phyloP scores from a whole-genome alignment of 1,140 invertebrate genomes.

The Telenomus remus region DNA sequence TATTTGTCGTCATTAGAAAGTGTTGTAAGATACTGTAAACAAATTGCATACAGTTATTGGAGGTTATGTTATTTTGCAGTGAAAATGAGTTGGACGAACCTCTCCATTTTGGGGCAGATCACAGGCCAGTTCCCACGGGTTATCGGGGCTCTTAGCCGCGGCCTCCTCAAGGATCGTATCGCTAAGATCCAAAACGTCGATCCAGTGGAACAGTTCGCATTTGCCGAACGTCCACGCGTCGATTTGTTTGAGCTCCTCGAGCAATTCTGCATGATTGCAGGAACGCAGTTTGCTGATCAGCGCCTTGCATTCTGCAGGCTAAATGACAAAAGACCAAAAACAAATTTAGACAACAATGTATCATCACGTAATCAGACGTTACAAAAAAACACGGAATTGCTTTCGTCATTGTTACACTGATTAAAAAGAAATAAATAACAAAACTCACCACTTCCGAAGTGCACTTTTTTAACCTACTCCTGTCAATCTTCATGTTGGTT shows the following conservation, averaged over 20 bases:
- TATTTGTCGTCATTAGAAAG: conserved; percentile 7
- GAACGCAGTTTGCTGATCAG: conserved; percentile 86
- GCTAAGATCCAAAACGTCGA: conserved; percentile 89
- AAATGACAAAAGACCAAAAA: conserved; percentile 11
- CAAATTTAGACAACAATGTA: neutral
- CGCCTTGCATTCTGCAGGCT: conserved; percentile 88
- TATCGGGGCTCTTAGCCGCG: conserved; percentile 79
- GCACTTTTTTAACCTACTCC: conserved; percentile 89
- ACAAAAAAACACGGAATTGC: too few species aligned
- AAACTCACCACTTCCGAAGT: conserved; percentile 87
- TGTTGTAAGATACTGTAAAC: too few species aligned
- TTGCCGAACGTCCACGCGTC: conserved; percentile 93
- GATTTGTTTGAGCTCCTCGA: conserved; percentile 84
- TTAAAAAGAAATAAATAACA: neutral
- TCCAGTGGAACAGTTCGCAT: conserved; percentile 94
- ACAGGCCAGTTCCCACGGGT: conserved; percentile 87
- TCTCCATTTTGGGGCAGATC: conserved; percentile 82
- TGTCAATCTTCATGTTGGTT: conserved; percentile 89
- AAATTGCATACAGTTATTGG: neutral
- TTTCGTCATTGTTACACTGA: neutral
- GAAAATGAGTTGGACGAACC: conserved; percentile 66
- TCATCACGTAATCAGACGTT: too few species aligned
- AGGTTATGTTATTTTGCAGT: too few species aligned
- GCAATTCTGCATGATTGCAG: conserved; percentile 82
- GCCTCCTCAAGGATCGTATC: conserved; percentile 88